Evolutionary conservation across 2,113 vertebrate species (phyloP).

Genomic region (Daubentonia madagascariensis): DNA sequence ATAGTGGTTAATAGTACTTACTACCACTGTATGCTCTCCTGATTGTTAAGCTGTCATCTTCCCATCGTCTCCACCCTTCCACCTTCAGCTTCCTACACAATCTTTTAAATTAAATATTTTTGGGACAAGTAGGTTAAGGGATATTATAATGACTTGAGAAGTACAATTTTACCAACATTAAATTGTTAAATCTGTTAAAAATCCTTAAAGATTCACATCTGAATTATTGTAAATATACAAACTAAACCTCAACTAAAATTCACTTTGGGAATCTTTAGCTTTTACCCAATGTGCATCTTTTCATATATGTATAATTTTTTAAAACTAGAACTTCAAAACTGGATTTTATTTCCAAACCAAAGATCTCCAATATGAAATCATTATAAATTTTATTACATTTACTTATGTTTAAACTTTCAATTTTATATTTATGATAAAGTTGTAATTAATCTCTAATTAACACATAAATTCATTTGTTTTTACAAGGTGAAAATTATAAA

Average conservation of each 20-base stretch:
- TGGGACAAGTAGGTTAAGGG: neutral
- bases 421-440: constrained; percentile 19
- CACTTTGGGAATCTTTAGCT: neutral
- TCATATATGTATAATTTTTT: neutral
- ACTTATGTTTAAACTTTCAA: neutral
- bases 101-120: neutral
- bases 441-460: constrained; percentile 24
- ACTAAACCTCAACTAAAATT: neutral
- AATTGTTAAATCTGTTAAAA: neutral
- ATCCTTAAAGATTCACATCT: neutral
- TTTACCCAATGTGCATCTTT: neutral
- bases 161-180: neutral
- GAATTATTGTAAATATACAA: constrained; percentile 42
- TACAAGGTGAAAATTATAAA: constrained; percentile 17
- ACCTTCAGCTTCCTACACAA: neutral
- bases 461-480: constrained; percentile 3
- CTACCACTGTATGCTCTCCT: neutral
- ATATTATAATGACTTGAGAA: neutral
- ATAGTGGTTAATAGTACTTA: neutral
- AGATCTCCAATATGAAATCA: neutral
- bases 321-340: neutral
- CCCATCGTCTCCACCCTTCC: neutral
- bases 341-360: constrained; percentile 15
- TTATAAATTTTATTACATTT: neutral
- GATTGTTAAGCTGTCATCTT: neutral